Evolutionary conservation across 2,888 invertebrate genomes (phyloP).

Genomic region (Callosobruchus maculatus): DNA sequence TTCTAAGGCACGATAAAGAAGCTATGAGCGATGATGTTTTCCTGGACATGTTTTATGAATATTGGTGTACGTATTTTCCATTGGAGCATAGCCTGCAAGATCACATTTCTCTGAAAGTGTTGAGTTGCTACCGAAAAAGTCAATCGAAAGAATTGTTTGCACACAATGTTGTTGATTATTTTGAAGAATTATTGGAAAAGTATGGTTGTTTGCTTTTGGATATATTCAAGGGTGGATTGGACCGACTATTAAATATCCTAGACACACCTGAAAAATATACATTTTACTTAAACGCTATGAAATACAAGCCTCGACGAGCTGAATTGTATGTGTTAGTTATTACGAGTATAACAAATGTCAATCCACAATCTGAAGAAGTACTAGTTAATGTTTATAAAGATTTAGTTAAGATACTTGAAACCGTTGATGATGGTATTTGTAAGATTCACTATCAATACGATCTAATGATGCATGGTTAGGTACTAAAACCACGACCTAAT

Average conservation of each 20-base stretch:
- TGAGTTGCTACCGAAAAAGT: background rate
- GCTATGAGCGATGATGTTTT: background rate
- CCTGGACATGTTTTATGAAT: conserved; percentile 2
- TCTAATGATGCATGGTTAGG: background rate
- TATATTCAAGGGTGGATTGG: background rate
- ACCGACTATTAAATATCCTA: background rate
- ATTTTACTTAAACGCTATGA: background rate
- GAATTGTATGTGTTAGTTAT: background rate
- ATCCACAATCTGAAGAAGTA: background rate
- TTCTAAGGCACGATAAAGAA: background rate
- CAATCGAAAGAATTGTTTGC: background rate
- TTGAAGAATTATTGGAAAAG: conserved; percentile 4
- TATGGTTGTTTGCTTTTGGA: background rate
- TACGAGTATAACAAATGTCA: background rate
- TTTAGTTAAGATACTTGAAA: background rate
- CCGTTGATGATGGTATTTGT: background rate
- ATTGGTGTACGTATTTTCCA: conserved; percentile 11
- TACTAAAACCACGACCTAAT: too few relatives aligned
- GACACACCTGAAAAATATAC: background rate
- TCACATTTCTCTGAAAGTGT: conserved; percentile 7
- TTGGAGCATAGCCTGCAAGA: conserved; percentile 2
- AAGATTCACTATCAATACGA: background rate
- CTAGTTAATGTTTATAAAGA: background rate
- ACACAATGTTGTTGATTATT: conserved; percentile 3
- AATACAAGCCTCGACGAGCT: background rate